These are phyloP conservation scores for Xyliphius kryptos DNA, from an alignment of 2,113 vertebrate species.

Conservation along the genomic window DNA sequence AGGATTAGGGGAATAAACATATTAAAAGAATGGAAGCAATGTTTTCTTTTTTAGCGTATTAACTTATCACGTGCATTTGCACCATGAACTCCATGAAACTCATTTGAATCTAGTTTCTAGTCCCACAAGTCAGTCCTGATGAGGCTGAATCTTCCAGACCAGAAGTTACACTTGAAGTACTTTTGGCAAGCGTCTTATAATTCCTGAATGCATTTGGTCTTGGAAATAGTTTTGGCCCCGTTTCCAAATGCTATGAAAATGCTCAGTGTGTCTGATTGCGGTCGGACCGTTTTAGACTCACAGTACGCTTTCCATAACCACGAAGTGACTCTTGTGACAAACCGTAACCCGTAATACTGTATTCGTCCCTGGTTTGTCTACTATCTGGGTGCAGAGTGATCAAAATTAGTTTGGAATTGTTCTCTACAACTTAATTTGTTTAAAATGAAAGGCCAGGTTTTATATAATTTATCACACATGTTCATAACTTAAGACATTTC, in stretches of 20 bases:
- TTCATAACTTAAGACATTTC: too few relatives aligned
- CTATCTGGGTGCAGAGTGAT: neutral
- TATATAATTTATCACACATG: too few relatives aligned
- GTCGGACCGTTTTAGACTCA: too few relatives aligned
- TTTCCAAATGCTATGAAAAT: neutral
- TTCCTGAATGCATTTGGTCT: neutral
- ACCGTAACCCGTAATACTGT: too few relatives aligned
- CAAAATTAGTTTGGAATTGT: neutral
- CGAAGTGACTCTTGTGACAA: neutral
- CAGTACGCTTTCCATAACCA: neutral
- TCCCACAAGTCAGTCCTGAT: too few relatives aligned
- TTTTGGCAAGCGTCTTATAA: neutral
- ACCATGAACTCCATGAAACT: conserved; percentile 32
- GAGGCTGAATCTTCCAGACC: neutral
- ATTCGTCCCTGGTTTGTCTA: neutral
- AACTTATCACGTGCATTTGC: conserved; percentile 29
- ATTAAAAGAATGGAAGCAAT: too few relatives aligned
- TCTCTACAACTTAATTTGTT: too few relatives aligned
- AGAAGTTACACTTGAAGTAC: neutral
- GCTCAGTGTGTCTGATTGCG: neutral
- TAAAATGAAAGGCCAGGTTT: too few relatives aligned
- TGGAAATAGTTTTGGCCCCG: neutral
- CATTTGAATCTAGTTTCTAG: neutral
- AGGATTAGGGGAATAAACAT: too few relatives aligned
- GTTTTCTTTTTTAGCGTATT: neutral